A percentile compares a stretch with the other conserved stretches of the same genome.
Evolutionary conservation across 1,140 invertebrate species (phyloP).

Genomic region (Ectropis grisescens): DNA sequence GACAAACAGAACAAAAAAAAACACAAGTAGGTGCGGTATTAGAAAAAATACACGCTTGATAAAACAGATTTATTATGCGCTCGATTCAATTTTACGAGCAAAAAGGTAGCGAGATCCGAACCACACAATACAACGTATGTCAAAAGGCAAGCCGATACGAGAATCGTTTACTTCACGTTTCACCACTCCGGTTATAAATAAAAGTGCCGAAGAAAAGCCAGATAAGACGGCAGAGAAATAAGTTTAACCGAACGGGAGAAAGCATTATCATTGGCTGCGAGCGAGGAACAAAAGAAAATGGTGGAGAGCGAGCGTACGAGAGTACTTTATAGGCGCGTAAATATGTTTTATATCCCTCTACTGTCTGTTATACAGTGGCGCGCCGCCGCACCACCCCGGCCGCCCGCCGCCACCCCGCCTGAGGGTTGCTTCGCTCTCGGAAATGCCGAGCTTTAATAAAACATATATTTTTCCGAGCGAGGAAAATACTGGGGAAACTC

Average conservation of each 20-base stretch:
- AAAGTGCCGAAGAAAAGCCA: constrained; percentile 55
- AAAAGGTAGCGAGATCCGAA: too few species aligned
- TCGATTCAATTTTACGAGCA: too few species aligned
- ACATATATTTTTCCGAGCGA: constrained; percentile 69
- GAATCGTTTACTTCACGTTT: constrained; percentile 45
- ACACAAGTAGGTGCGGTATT: too few species aligned
- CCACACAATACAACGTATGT: constrained; percentile 1
- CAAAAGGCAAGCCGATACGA: constrained; percentile 25
- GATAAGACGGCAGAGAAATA: constrained; percentile 65
- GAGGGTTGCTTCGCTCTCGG: constrained; percentile 62
- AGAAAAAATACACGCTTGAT: too few species aligned
- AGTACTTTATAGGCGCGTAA: constrained; percentile 70
- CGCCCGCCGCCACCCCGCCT: constrained; percentile 15
- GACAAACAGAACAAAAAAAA: too few species aligned
- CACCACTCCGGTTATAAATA: constrained; percentile 57
- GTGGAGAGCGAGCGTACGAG: constrained; percentile 64
- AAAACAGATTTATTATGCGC: too few species aligned
- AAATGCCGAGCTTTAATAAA: constrained; percentile 70
- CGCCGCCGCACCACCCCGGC: constrained; percentile 30
- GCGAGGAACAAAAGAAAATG: constrained; percentile 67
- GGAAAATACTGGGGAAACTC: constrained; percentile 69
- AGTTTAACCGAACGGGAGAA: constrained; percentile 65
- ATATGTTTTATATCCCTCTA: constrained; percentile 70
- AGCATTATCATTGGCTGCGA: constrained; percentile 66
- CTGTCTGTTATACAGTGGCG: constrained; percentile 66